A percentile compares a stretch with the other conserved stretches of the same genome.
phyloP scores from a whole-genome alignment of 2,888 invertebrate genomes.

The Aspidiotus destructor region DNA sequence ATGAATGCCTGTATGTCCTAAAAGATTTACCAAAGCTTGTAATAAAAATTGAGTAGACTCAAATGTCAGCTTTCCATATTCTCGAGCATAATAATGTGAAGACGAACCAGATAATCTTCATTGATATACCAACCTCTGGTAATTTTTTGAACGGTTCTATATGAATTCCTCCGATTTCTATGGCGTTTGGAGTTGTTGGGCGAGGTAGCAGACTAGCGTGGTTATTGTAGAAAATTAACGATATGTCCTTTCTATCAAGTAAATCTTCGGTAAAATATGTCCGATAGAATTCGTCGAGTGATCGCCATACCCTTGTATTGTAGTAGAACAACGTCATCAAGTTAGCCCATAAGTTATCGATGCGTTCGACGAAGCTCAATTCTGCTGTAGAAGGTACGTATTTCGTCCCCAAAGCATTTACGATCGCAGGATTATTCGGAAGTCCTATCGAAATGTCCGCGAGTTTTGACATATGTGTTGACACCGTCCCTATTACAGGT shows the following conservation, averaged over 20 bases:
- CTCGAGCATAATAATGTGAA: too few species aligned
- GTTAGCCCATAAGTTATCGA: background rate
- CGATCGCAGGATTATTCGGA: background rate
- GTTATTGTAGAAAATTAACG: conserved; percentile 13
- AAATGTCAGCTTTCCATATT: too few species aligned
- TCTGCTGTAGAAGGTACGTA: too few species aligned
- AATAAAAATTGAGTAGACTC: too few species aligned
- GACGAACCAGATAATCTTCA: too few species aligned
- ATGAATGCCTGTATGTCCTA: background rate
- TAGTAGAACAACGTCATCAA: background rate
- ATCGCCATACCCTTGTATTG: background rate
- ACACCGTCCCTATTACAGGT: conserved; percentile 4
- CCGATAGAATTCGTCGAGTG: conserved; percentile 1
- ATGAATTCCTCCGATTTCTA: conserved; percentile 19
- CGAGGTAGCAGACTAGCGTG: conserved; percentile 9
- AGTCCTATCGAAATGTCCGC: conserved; percentile 1
- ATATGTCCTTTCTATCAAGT: background rate
- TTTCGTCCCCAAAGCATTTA: background rate
- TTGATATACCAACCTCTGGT: background rate
- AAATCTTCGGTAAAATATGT: background rate
- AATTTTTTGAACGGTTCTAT: conserved; percentile 3
- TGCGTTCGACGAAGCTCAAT: background rate
- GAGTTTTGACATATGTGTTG: background rate
- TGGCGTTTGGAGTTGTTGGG: conserved; percentile 7
- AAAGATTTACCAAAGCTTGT: background rate